Base-by-base conservation (phyloP, 2,888 invertebrate genomes). In the Teinopalpus imperialis region DNA sequence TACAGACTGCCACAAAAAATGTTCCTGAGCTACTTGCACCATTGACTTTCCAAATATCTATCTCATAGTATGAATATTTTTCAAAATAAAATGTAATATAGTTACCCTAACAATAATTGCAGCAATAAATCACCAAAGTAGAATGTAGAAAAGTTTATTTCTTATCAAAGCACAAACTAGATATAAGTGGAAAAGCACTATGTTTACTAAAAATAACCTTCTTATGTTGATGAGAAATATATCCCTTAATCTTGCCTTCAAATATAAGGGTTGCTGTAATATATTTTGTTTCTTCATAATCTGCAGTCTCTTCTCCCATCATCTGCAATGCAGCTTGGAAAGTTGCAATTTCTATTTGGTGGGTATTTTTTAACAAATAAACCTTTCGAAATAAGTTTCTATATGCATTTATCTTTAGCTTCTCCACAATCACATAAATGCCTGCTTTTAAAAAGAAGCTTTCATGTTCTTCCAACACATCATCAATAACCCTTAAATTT, bases 131-230 rank as follows among this genome's bases (percentile, higher is more conserved):
- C 6, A 0, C 3, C 24, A 2, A 1, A 9, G 7, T 3, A 13
- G 12, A 14, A 34, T 3, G n/a, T 12, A 10, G 13, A 34, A 13
- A 34, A 4, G 13, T 34, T 34, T 23, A 36, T 6, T 36, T 24
- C 35, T 36, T 36, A 26, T 34, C 30, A 51, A 69, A 75, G 60
- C 80, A 90, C 56, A 93, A 89, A 54, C 91, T 91, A 53, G 94
- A 93, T 26, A 95, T 77, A 7, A 92, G 85, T 2, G 99, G 99
- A 76, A 99, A 99, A 1, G 99, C 96, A 88, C 97, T 97, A 72
- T 97, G 95, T 77, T 99, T 99, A 65, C 98, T 98, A 31, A 99
- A 95, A 34, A 99, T 99, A 44, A 99, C 91, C 82, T 98, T 98
- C 74, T 98, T 95, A 81, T 99, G 98, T 61, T 97, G 96, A 83